Percentiles rank a stretch among this genome's conserved stretches.
phyloP scores from a whole-genome alignment of 2,797 vertebrate genomes.

The Sebastes steindachneri region DNA sequence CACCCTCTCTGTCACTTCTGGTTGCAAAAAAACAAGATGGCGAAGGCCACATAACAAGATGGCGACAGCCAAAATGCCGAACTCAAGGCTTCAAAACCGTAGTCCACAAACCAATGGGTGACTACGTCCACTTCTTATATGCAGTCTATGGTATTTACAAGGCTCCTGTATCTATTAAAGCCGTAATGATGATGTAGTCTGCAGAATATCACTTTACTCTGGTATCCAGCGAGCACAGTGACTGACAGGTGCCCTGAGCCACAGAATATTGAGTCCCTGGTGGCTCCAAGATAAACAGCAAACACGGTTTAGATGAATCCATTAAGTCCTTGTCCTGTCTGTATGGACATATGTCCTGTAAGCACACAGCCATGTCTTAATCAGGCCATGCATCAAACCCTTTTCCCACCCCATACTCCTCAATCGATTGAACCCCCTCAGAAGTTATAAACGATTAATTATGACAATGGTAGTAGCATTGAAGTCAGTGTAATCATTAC shows the following conservation, averaged over 20 bases:
- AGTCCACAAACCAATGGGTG: background rate
- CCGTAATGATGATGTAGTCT: background rate
- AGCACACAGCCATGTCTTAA: constrained; percentile 23
- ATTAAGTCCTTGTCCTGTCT: constrained; percentile 8
- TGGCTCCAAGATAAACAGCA: constrained; percentile 4
- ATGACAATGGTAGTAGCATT: constrained; percentile 16
- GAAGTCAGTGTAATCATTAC: constrained; percentile 28
- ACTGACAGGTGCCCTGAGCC: constrained; percentile 20
- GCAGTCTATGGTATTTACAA: background rate
- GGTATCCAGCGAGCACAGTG: background rate
- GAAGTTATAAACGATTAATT: constrained; percentile 47
- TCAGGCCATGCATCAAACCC: constrained; percentile 25
- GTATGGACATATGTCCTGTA: constrained; percentile 23
- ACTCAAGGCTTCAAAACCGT: background rate
- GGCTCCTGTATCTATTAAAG: background rate
- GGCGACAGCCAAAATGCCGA: background rate
- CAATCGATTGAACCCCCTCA: constrained; percentile 35
- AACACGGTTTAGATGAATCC: constrained; percentile 13
- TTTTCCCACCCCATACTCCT: background rate
- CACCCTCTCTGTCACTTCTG: background rate
- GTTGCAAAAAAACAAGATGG: background rate
- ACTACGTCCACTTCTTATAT: background rate
- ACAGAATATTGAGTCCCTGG: background rate
- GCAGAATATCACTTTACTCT: background rate
- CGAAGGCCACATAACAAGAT: background rate